phyloP scores from a whole-genome alignment of 2,797 vertebrate species.

The Lithobates pipiens region DNA sequence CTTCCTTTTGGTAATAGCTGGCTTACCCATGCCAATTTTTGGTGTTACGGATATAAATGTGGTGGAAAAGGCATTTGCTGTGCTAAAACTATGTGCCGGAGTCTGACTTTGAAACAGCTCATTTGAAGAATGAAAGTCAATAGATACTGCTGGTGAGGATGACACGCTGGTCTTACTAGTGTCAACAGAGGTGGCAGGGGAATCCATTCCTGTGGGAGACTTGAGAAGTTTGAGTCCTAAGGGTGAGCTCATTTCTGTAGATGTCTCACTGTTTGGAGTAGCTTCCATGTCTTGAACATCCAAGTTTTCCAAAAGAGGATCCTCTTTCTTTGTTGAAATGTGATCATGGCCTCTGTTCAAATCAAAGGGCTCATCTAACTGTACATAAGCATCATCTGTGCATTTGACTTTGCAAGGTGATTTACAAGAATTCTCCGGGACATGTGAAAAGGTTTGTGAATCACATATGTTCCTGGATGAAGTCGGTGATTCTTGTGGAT shows the following conservation, averaged over 20 bases:
- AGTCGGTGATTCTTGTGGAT: conserved; percentile 26
- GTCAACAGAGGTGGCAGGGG: conserved; percentile 63
- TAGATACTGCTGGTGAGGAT: conserved; percentile 67
- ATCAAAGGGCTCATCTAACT: conserved; percentile 68
- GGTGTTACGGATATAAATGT: conserved; percentile 90
- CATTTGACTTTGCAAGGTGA: conserved; percentile 52
- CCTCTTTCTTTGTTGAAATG: conserved; percentile 67
- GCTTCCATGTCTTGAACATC: conserved; percentile 73
- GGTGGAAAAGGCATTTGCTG: conserved; percentile 78
- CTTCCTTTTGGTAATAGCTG: conserved; percentile 95
- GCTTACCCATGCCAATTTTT: conserved; percentile 98
- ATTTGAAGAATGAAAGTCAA: conserved; percentile 76
- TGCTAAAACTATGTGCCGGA: conserved; percentile 66
- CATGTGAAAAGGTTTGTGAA: conserved; percentile 52
- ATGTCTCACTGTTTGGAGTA: conserved; percentile 73
- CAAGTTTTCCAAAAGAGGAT: conserved; percentile 66
- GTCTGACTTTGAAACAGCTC: conserved; percentile 71
- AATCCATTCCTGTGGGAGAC: conserved; percentile 73
- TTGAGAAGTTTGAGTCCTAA: conserved; percentile 81
- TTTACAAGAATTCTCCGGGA: conserved; percentile 56
- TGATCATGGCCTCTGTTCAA: conserved; percentile 63
- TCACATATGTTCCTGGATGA: conserved; percentile 60
- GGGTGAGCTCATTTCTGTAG: conserved; percentile 75
- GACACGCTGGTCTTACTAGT: conserved; percentile 68
- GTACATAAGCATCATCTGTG: conserved; percentile 60